These are phyloP conservation scores for Dunckerocampus dactyliophorus DNA, from an alignment of 2,113 vertebrate species.

Conservation along the genomic window DNA sequence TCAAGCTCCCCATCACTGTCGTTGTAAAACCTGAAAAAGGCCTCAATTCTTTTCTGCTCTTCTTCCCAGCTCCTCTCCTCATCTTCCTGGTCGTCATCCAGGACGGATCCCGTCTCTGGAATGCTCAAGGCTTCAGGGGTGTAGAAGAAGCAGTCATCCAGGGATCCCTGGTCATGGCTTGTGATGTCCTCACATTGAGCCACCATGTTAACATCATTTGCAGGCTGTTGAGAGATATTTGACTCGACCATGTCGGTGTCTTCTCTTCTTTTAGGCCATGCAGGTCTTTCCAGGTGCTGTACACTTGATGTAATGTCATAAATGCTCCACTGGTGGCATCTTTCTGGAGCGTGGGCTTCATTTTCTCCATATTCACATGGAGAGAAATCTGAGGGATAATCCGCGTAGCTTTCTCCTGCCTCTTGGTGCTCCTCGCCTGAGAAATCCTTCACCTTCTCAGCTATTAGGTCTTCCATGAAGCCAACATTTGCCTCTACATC, in stretches of 20 bases:
- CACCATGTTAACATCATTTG: conserved; percentile 5
- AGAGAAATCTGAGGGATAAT: conserved; percentile 69
- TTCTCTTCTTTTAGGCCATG: background rate
- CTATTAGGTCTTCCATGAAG: conserved; percentile 21
- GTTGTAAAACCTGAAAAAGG: conserved; percentile 65
- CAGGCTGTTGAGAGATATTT: conserved; percentile 10
- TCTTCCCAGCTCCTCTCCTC: conserved; percentile 64
- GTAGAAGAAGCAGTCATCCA: conserved; percentile 56
- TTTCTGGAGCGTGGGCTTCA: conserved; percentile 13
- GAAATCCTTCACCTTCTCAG: conserved; percentile 62
- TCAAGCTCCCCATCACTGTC: conserved; percentile 29
- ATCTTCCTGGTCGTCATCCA: conserved; percentile 39
- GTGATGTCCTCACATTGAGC: conserved; percentile 1
- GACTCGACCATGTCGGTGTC: conserved; percentile 1
- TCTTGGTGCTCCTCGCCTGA: conserved; percentile 68
- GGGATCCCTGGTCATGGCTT: conserved; percentile 32
- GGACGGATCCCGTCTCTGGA: conserved; percentile 25
- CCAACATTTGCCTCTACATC: conserved; percentile 13
- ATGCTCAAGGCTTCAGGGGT: conserved; percentile 12
- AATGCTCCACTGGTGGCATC: background rate
- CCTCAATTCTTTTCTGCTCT: conserved; percentile 66
- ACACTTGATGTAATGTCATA: background rate
- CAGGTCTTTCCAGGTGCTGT: background rate
- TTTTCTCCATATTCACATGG: conserved; percentile 52
- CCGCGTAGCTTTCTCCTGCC: conserved; percentile 68